Evolutionary conservation across 2,113 vertebrate species (phyloP), one percentile per base, ranked within the genome.

Genomic region (Sphyrna mokarran): DNA sequence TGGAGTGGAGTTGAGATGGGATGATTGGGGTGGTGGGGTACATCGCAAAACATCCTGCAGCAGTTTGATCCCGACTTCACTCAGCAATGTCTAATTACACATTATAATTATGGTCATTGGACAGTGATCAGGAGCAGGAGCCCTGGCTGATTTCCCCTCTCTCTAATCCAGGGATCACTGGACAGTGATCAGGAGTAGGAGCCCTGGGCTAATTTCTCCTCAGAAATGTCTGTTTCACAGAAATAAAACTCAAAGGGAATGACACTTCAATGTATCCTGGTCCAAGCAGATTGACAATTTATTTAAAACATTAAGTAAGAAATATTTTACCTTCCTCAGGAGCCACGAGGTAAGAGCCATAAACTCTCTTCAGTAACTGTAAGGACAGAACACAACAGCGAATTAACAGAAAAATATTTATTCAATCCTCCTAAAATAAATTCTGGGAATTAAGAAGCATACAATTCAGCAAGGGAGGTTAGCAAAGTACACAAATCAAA

Each of bases 291-390:
- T 58, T 0, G 9, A 58, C 29, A 26, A 61, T 63, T 90, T 13
- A 90, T 90, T 90, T 91, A 33, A 91, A 66, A 58, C 78, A 83
- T 40, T 20, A 40, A 33, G 78, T 23, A 96, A 95, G 96, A 97
- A 83, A 83, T 83, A 83, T 20, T 43, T 97, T 98, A 99, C 99
- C 98, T 96, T 98, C 96, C 96, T 99, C 99, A 96, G 98, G 96
- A 96, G 98, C 97, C 96, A 98, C 98, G 97, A 99, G 97, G 97
- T 98, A 99, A 96, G 96, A 98, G 96, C 98, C 99, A 76, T 99
- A 99, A 29, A 98, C 97, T 96, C 98, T 98, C 97, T 99, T 99
- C 97, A 99, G 97, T 96, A 99, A 97, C 99, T 99, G 97, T 70
- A 97, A 96, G 96, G 96, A 76, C 96, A 96, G 90, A 97, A 61